Evolutionary conservation across 2,113 vertebrate genomes (phyloP).

Genomic region (Hemichromis elongatus): DNA sequence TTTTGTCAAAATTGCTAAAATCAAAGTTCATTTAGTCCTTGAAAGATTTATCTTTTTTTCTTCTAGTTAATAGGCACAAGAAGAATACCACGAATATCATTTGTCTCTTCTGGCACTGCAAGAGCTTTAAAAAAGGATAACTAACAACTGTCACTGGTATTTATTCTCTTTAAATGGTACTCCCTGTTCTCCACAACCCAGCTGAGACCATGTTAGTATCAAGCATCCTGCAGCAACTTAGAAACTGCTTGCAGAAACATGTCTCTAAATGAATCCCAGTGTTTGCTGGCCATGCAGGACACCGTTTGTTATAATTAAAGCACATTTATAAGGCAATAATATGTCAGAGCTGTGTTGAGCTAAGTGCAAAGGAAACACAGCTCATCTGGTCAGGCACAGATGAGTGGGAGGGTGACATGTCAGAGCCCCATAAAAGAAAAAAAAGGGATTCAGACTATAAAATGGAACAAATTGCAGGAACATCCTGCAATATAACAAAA

Average conservation of each 20-base stretch:
- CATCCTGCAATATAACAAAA: neutral
- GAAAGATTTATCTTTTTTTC: neutral
- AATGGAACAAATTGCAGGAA: neutral
- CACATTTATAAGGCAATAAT: neutral
- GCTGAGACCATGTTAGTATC: neutral
- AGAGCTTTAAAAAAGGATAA: neutral
- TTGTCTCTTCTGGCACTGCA: neutral
- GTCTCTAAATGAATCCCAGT: neutral
- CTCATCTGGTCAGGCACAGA: neutral
- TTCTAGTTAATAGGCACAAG: neutral
- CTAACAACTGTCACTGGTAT: neutral
- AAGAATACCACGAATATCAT: neutral
- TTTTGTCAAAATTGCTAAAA: neutral
- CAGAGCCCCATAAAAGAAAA: neutral
- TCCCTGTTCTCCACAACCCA: neutral
- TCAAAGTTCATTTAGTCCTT: neutral
- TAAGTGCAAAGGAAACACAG: neutral
- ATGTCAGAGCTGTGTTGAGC: neutral
- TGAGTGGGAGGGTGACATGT: neutral
- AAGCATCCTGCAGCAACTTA: neutral
- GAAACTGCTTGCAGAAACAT: neutral
- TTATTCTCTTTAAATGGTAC: neutral
- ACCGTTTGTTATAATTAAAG: neutral
- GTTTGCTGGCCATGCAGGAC: neutral
- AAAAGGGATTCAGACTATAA: neutral